phyloP scores from a whole-genome alignment of 2,797 vertebrate genomes.

The Benthosema pterotum region DNA sequence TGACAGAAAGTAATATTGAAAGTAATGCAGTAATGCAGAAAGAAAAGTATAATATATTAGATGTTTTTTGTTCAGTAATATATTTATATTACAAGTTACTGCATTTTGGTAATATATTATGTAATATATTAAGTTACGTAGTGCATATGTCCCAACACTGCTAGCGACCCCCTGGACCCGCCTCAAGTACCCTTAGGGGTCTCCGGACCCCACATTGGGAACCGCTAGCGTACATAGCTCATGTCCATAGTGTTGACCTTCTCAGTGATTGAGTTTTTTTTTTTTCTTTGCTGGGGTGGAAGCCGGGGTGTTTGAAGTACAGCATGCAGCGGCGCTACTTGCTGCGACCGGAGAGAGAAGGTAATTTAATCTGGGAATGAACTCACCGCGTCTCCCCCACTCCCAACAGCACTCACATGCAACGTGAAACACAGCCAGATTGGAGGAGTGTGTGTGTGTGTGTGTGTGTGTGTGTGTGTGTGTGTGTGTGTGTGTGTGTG shows the following conservation, averaged over 20 bases:
- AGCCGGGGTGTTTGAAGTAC: slow-evolving; percentile 14
- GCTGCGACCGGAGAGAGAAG: neutral
- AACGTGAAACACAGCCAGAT: slow-evolving; percentile 6
- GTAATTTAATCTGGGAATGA: slow-evolving; percentile 42
- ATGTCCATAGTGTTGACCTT: slow-evolving; percentile 3
- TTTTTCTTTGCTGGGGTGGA: slow-evolving; percentile 21
- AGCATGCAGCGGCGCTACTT: slow-evolving; percentile 9
- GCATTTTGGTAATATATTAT: no score
- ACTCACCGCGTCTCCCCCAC: slow-evolving; percentile 13
- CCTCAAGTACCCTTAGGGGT: no score
- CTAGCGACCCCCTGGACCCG: no score
- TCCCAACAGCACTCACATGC: slow-evolving; percentile 12
- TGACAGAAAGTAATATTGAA: no score
- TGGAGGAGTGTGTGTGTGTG: slow-evolving; percentile 18
- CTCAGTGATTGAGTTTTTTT: slow-evolving; percentile 11
- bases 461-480: slow-evolving; percentile 21
- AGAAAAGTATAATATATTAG: no score
- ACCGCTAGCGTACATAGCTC: no score
- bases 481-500: slow-evolving; percentile 11
- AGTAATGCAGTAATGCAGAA: no score
- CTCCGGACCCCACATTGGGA: no score
- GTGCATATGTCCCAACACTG: no score
- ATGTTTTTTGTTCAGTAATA: no score
- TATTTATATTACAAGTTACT: no score
- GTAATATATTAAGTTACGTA: no score